A percentile compares a stretch with the other conserved stretches of the same genome.
phyloP scores from a whole-genome alignment of 2,113 vertebrate species.

The Urocitellus parryii region DNA sequence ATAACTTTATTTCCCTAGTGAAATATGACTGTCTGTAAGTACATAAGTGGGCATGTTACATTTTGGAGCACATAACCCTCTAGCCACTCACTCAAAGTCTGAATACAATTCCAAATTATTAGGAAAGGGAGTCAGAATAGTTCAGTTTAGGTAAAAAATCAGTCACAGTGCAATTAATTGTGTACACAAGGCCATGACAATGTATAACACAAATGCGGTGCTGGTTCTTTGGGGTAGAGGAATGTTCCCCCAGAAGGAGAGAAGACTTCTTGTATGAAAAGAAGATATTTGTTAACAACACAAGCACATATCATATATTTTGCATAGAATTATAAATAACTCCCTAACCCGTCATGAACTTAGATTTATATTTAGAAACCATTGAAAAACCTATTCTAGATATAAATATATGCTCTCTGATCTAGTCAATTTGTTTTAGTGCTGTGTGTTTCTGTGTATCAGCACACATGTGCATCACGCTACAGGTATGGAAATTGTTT shows the following conservation, averaged over 20 bases:
- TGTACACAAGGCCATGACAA: background rate
- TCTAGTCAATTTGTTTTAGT: background rate
- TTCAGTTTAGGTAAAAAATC: background rate
- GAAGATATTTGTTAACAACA: background rate
- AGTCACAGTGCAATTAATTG: background rate
- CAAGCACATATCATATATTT: background rate
- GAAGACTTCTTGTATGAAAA: background rate
- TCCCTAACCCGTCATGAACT: background rate
- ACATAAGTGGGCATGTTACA: background rate
- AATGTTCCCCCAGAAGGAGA: background rate
- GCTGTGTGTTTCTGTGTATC: background rate
- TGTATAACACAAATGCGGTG: background rate
- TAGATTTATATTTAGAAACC: background rate
- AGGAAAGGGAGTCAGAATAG: background rate
- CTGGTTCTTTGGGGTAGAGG: background rate
- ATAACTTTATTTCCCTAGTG: background rate
- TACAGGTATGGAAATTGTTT: background rate
- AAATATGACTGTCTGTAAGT: background rate
- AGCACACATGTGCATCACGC: background rate
- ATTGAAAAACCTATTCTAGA: background rate
- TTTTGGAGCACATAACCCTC: conserved; percentile 8
- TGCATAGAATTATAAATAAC: background rate
- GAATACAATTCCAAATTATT: conserved; percentile 24
- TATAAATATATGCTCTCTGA: background rate
- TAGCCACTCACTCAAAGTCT: background rate